phyloP scores from a whole-genome alignment of 2,888 invertebrate genomes.

The Caenorhabditis wallacei region DNA sequence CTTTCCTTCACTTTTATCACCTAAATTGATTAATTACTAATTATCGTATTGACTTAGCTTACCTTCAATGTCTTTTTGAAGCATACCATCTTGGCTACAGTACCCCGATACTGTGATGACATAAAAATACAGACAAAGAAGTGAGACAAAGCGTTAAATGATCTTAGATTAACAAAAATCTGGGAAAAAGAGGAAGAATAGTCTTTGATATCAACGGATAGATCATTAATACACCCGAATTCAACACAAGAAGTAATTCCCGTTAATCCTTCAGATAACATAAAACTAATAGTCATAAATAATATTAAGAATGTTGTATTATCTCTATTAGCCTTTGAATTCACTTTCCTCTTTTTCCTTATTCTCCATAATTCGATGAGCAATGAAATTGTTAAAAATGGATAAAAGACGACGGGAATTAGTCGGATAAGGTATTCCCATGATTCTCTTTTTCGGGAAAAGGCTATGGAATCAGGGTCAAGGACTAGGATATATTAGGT shows the following conservation, averaged over 20 bases:
- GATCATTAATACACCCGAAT: not conserved
- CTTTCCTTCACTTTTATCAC: no score
- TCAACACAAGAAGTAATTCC: not conserved
- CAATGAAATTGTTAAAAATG: not conserved
- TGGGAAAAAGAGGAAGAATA: not conserved
- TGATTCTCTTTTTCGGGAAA: not conserved
- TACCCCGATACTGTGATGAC: constrained; percentile 16
- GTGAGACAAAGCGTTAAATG: not conserved
- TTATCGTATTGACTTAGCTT: no score
- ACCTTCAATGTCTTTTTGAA: no score
- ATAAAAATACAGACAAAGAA: not conserved
- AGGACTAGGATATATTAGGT: not conserved
- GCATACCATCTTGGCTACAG: not conserved
- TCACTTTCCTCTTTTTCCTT: not conserved
- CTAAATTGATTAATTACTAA: no score
- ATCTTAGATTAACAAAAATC: not conserved
- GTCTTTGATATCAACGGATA: not conserved
- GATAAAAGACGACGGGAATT: not conserved
- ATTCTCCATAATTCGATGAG: not conserved
- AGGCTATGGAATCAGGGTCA: not conserved
- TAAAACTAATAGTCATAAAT: not conserved
- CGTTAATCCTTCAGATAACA: not conserved
- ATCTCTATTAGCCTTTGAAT: not conserved
- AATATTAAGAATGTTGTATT: not conserved
- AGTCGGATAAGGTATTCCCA: not conserved